Evolutionary conservation across 2,888 invertebrate genomes (phyloP), one percentile per base, ranked within the genome.

Genomic region (Neocrepidodera transversa): DNA sequence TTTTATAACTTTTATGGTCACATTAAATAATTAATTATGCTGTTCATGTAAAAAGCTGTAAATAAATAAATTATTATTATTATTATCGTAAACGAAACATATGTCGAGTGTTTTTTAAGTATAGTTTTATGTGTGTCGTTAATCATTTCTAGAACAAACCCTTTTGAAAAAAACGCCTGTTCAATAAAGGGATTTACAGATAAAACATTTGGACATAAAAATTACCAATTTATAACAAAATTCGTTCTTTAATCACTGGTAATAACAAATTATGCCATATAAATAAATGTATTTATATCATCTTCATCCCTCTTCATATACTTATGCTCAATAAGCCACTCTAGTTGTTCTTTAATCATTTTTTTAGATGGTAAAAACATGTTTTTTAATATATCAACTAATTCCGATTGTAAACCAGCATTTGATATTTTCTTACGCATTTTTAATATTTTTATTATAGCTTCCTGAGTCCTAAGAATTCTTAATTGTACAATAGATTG

Each of bases 291-390:
- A 81, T 97, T 97, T 77, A 97, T 97, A 79, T 98, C 96, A 71
- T 96, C 93, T 74, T 97, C 97, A 78, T 97, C 97, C 69, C 98
- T 86, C 62, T 88, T 86, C 91, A 98, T 97, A 80, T 97, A 98
- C 80, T 96, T 96, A 80, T 99, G 95, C 82, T 99, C 98, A 67
- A 99, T 98, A 40, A 99, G 87, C 98, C 98, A 99, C 80, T 99
- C 99, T 51, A 99, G 86, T 82, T 99, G 98, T 81, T 99, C 98
- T 81, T 99, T 99, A 72, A 99, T 98, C 92, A 99, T 94, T 82
- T 98, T 97, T 81, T 97, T 97, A 64, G 96, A 95, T 18, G 99
- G 99, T 76, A 98, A 83, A 85, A 99, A 99, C 97, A 99, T 97
- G 78, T 97, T 97, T 82, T 97, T 97, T 71, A 99, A 82, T 76